Percentiles rank a stretch among this genome's conserved stretches.
Evolutionary conservation across 2,797 vertebrate species (phyloP).

Genomic region (Clamator glandarius): DNA sequence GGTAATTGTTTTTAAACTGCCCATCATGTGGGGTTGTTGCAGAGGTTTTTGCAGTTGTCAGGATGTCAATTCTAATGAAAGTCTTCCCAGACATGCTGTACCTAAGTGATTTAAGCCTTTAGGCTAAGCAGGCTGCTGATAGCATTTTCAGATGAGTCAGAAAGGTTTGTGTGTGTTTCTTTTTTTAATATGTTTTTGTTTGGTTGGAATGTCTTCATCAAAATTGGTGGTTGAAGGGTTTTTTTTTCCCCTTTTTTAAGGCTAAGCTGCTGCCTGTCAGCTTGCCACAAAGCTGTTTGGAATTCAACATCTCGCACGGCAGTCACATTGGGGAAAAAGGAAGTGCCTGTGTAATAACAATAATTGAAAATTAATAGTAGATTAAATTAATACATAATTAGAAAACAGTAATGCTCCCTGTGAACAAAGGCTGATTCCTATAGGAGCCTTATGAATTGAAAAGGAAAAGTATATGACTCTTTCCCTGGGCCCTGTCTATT

Average conservation of each 20-base stretch:
- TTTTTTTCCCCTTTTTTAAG: not conserved
- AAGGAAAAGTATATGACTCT: not conserved
- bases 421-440: slow-evolving; percentile 50
- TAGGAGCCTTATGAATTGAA: slow-evolving; percentile 33
- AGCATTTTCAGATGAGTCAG: slow-evolving; percentile 61
- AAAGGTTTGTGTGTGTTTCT: slow-evolving; percentile 33
- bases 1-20: slow-evolving; percentile 59
- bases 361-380: slow-evolving; percentile 70
- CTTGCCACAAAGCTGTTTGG: slow-evolving; percentile 12
- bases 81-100: slow-evolving; percentile 25
- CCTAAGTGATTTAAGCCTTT: slow-evolving; percentile 62
- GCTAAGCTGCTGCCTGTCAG: slow-evolving; percentile 32
- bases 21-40: not conserved
- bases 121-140: slow-evolving; percentile 60
- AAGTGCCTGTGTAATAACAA: slow-evolving; percentile 45
- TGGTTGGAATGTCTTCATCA: slow-evolving; percentile 39
- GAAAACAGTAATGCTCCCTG: slow-evolving; percentile 45
- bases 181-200: not conserved
- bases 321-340: slow-evolving; percentile 4
- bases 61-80: slow-evolving; percentile 71
- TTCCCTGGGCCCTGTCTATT: slow-evolving; percentile 40
- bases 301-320: slow-evolving; percentile 15
- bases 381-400: slow-evolving; percentile 70
- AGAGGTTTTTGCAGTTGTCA: slow-evolving; percentile 59
- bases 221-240: not conserved